These are phyloP conservation scores for Achatina immaculata DNA, from an alignment of 1,140 invertebrate species.

Conservation along the genomic window DNA sequence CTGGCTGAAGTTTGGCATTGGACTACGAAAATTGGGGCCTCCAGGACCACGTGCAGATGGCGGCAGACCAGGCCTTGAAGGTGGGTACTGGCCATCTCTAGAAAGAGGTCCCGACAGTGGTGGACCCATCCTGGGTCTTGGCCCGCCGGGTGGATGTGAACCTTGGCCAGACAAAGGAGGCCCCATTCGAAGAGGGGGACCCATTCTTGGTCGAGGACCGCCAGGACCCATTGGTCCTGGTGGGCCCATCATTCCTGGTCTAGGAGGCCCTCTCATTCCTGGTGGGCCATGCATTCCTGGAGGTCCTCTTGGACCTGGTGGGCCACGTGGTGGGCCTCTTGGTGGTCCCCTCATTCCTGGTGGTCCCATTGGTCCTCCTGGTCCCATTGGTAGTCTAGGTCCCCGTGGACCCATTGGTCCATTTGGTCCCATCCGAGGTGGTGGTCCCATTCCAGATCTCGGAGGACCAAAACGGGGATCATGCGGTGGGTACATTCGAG, in stretches of 20 bases:
- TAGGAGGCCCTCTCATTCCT: conserved; percentile 28
- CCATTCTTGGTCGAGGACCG: conserved; percentile 39
- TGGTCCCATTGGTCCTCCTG: conserved; percentile 35
- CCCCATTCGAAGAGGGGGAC: conserved; percentile 41
- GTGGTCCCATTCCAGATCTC: conserved; percentile 34
- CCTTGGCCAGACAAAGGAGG: conserved; percentile 40
- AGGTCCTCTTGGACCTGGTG: conserved; percentile 32
- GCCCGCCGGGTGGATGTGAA: conserved; percentile 12
- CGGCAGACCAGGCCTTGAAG: conserved; percentile 26
- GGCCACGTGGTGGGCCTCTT: conserved; percentile 25
- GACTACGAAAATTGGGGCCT: conserved; percentile 30
- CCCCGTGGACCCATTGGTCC: conserved; percentile 43
- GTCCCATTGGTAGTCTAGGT: conserved; percentile 36
- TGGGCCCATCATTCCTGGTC: conserved; percentile 40
- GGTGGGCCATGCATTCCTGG: conserved; percentile 34
- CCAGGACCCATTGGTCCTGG: conserved; percentile 42
- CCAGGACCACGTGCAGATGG: conserved; percentile 30
- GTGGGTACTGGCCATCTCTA: conserved; percentile 35
- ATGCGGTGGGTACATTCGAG: conserved; percentile 42
- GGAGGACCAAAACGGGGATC: conserved; percentile 35
- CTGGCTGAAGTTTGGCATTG: conserved; percentile 39
- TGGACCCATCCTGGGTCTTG: conserved; percentile 28
- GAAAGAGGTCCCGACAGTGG: conserved; percentile 21
- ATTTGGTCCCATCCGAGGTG: conserved; percentile 37
- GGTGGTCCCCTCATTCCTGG: conserved; percentile 21